Conservation (phyloP, 2,888 invertebrate genomes). For the Linnaemya tessellans region DNA sequence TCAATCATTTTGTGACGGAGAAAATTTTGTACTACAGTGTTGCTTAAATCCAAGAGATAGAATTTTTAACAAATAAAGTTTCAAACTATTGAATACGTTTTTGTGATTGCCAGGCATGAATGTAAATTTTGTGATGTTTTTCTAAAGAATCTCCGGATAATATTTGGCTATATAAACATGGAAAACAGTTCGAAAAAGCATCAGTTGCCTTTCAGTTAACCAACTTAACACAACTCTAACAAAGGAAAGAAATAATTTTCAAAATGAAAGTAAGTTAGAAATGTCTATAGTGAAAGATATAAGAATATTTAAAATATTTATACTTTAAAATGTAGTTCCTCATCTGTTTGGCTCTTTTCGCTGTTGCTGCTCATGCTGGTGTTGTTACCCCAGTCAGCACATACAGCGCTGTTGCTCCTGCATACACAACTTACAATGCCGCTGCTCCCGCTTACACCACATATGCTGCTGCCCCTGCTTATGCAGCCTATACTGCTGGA, state of each 20-base stretch:
- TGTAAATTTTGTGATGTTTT: too few species aligned
- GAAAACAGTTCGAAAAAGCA: neutral
- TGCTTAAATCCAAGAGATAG: too few species aligned
- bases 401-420: constrained; percentile 71
- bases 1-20: constrained; percentile 15
- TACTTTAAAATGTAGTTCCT: constrained; percentile 75
- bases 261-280: constrained; percentile 64
- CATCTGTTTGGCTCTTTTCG: constrained; percentile 79
- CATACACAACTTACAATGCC: constrained; percentile 67
- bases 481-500: constrained; percentile 64
- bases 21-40: too few species aligned
- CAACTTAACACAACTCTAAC: neutral
- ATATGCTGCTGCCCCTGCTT: constrained; percentile 69
- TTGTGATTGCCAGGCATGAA: too few species aligned
- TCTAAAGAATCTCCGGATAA: neutral
- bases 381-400: constrained; percentile 72
- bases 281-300: neutral
- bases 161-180: constrained; percentile 34
- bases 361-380: constrained; percentile 79
- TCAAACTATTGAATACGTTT: too few species aligned
- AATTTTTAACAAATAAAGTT: too few species aligned
- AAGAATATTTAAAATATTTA: neutral
- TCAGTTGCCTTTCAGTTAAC: constrained; percentile 48
- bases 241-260: neutral
- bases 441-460: constrained; percentile 67